phyloP scores from a whole-genome alignment of 2,888 invertebrate species.

The Nyleta sp. region DNA sequence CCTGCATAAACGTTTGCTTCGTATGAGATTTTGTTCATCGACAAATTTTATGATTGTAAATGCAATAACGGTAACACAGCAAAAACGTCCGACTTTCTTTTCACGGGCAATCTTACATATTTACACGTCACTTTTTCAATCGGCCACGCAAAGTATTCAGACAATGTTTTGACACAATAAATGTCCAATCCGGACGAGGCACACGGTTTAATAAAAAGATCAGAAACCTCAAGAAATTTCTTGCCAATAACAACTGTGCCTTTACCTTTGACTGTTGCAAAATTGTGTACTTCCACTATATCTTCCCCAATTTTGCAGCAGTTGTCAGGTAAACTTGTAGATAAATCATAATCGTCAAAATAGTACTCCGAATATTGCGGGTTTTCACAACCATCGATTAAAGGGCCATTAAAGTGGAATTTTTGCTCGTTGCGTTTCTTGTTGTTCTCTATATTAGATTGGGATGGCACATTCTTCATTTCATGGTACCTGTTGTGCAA shows the following conservation, averaged over 20 bases:
- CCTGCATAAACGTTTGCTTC: too few species aligned
- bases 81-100: neutral
- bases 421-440: neutral
- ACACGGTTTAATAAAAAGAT: neutral
- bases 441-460: too few species aligned
- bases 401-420: neutral
- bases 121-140: neutral
- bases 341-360: neutral
- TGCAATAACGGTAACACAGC: too few species aligned
- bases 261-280: neutral
- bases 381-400: slow-evolving; percentile 82
- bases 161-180: neutral
- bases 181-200: neutral
- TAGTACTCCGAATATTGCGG: slow-evolving; percentile 51
- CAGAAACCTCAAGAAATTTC: neutral
- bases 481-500: slow-evolving; percentile 4
- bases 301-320: neutral
- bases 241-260: neutral
- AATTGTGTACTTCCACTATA: neutral
- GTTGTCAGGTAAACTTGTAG: neutral
- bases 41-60: too few species aligned
- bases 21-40: too few species aligned
- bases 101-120: neutral
- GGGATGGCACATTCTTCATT: neutral
- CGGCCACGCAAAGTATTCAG: too few species aligned